Evolutionary conservation across 2,113 vertebrate species (phyloP), one percentile per base, ranked within the genome.

Genomic region (Toxostoma redivivum): DNA sequence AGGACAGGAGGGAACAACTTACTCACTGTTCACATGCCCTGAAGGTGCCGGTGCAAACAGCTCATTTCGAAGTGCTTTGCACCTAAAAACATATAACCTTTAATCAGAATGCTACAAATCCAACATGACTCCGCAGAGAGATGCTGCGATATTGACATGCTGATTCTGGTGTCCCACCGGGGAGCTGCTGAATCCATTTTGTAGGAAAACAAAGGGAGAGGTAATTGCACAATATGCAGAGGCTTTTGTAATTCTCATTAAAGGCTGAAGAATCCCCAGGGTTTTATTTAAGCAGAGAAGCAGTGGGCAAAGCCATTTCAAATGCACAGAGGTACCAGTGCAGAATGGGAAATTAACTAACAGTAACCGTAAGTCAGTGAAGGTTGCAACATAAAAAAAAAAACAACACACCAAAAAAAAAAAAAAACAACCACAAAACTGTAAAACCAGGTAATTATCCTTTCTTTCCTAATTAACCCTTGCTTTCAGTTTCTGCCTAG

Each of bases 401-500:
- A 33, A 10, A 25, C 25, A 67, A 44, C 44, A 8, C n/a, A n/a
- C n/a, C n/a, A 16, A 22, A 11, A 20, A 20, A 13, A 24, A 13
- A 13, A 21, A 56, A 44, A 57, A 15, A 12, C 7, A 15, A n/a
- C n/a, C n/a, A n/a, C n/a, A n/a, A n/a, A n/a, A n/a, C n/a, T n/a
- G 11, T 13, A 40, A 25, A 19, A 7, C 9, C 30, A 70, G 67
- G 33, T 92, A 83, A 93, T 94, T 93, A 70, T 51, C 30, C 54
- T 92, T 83, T 88, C 65, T 92, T 81, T 88, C 38, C 72, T 83
- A 92, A 94, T 81, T 92, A 88, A 97, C 86, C 80, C 89, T 89
- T 95, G 57, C 50, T 86, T 95, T 89, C 73, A 42, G 28, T 57
- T 89, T 81, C 69, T 92, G 57, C 61, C 25, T 57, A 61, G 57